These are phyloP conservation scores for Lasioglossum oenotherae DNA, from an alignment of 2,888 invertebrate genomes.

Conservation along the genomic window DNA sequence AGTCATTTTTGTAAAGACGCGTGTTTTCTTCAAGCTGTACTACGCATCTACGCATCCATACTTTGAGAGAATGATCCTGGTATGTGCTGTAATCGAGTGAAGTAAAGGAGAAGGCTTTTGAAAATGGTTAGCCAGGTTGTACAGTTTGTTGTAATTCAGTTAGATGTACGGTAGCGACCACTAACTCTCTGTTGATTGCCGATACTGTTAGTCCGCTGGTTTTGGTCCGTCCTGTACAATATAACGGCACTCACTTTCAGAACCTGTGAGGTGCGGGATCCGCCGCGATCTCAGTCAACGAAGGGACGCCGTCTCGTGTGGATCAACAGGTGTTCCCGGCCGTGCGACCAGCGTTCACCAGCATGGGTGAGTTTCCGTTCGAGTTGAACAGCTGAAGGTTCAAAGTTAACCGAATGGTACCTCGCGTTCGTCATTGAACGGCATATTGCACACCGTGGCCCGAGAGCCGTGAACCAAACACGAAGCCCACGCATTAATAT, in stretches of 20 bases:
- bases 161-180: neutral
- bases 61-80: neutral
- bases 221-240: slow-evolving; percentile 44
- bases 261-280: slow-evolving; percentile 34
- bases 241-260: slow-evolving; percentile 60
- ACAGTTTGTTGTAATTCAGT: neutral
- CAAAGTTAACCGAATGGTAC: neutral
- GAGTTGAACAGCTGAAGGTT: neutral
- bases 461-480: slow-evolving; percentile 12
- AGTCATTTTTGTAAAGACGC: neutral
- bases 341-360: slow-evolving; percentile 44
- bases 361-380: slow-evolving; percentile 66
- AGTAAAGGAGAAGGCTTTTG: neutral
- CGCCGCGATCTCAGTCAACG: slow-evolving; percentile 68
- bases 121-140: neutral
- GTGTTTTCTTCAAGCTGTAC: neutral
- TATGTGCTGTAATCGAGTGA: neutral
- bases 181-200: neutral
- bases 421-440: neutral
- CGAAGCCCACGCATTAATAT: slow-evolving; percentile 33
- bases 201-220: slow-evolving; percentile 41
- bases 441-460: neutral
- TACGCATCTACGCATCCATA: neutral
- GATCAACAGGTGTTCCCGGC: slow-evolving; percentile 61
- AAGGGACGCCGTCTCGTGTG: slow-evolving; percentile 68